Evolutionary conservation across 2,797 vertebrate species (phyloP).

Genomic region (Geotrypetes seraphini): DNA sequence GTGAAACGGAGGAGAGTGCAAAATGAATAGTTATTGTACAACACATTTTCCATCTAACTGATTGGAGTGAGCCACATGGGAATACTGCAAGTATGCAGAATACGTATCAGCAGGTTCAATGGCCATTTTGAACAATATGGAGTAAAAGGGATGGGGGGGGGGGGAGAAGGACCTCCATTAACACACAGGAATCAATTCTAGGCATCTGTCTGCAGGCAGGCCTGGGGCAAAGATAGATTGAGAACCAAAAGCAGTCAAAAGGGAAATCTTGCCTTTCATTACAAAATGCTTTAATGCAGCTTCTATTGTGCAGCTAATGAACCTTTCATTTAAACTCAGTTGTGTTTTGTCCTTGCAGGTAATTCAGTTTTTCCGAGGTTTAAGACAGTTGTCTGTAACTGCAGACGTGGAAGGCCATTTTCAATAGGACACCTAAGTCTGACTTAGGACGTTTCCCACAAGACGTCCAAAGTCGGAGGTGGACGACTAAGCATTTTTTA

Average conservation of each 20-base stretch:
- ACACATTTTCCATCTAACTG: too few relatives aligned
- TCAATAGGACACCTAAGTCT: too few relatives aligned
- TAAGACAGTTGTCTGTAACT: slow-evolving; percentile 12
- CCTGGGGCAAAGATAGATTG: slow-evolving; percentile 43
- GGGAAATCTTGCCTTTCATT: slow-evolving; percentile 32
- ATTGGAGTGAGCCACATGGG: background rate
- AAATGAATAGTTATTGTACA: too few relatives aligned
- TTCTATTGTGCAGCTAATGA: slow-evolving; percentile 39
- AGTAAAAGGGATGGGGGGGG: too few relatives aligned
- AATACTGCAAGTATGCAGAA: slow-evolving; percentile 21
- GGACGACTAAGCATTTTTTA: too few relatives aligned
- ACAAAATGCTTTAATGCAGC: slow-evolving; percentile 13
- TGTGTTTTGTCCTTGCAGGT: slow-evolving; percentile 26
- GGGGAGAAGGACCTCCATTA: slow-evolving; percentile 31
- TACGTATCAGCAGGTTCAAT: slow-evolving; percentile 23
- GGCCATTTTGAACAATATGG: slow-evolving; percentile 22
- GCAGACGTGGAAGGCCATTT: too few relatives aligned
- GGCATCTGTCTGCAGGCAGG: slow-evolving; percentile 34
- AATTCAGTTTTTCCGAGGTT: slow-evolving; percentile 23
- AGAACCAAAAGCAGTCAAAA: slow-evolving; percentile 36
- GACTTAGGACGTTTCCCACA: too few relatives aligned
- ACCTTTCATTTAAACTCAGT: slow-evolving; percentile 37
- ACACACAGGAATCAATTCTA: slow-evolving; percentile 28
- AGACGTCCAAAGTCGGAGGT: too few relatives aligned
- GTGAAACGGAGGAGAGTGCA: too few relatives aligned